Evolutionary conservation across 2,888 invertebrate genomes (phyloP), one percentile per base, ranked within the genome.

Genomic region (Syritta pipiens): DNA sequence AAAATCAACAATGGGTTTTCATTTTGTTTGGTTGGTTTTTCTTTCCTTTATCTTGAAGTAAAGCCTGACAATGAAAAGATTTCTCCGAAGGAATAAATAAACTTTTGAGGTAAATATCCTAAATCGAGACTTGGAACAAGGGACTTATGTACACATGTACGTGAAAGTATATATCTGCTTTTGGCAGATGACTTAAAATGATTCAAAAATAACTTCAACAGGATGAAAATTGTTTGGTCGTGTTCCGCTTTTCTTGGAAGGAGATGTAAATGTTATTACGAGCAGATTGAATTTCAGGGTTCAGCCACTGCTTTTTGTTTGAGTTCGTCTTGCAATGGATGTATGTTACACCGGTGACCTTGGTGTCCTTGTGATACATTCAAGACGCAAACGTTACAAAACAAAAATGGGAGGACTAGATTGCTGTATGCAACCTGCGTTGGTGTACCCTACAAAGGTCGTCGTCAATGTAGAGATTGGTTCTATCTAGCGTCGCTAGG

Each of bases 321-420:
- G 53, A 60, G 57, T 63, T 51, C 42, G 37, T 49, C 10, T 22
- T 35, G 26, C 12, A 37, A 30, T 37, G 46, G 19, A 30, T 26
- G 28, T 22, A 51, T 10, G 22, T 6, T 37, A 24, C 19, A 37
- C 10, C 42, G 46, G 53, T 44, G 76, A 69, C 69, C 69, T 69
- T 69, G 68, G 42, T 59, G 69, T 42, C 69, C 69, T 69, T 59
- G 69, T 51, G 14, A 51, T 32, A 72, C 14, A 53, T 63, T 9
- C 40, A 19, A 28, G 1, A n/a, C n/a, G n/a, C n/a, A 19, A 65
- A 59, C 3, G 3, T 46, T 22, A 30, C 1, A 30, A n/a, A n/a
- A n/a, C n/a, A n/a, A n/a, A n/a, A n/a, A n/a, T n/a, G n/a, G n/a
- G n/a, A n/a, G n/a, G n/a, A 22, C 30, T 59, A 22, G 5, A 22